Evolutionary conservation across 1,140 invertebrate species (phyloP).

Genomic region (Drosophila kanapiae): DNA sequence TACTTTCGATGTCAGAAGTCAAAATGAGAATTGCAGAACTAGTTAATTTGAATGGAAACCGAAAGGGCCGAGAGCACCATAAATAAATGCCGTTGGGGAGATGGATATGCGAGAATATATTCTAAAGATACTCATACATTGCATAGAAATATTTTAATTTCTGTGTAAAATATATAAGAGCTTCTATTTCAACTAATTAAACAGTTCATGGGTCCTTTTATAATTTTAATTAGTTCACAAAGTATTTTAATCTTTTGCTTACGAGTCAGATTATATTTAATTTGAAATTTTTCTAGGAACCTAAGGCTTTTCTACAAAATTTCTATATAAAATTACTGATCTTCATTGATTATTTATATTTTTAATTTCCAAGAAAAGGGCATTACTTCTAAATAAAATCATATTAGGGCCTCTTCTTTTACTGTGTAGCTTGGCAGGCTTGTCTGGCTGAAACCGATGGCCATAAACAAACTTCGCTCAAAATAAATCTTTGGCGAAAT

Average conservation of each 20-base stretch:
- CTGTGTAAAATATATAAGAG: not conserved
- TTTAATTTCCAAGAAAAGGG: not conserved
- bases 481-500: slow-evolving; percentile 27
- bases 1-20: slow-evolving; percentile 50
- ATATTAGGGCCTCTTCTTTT: not conserved
- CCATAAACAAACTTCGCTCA: slow-evolving; percentile 7
- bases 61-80: not conserved
- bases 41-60: slow-evolving; percentile 38
- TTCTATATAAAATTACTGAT: not conserved
- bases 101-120: not conserved
- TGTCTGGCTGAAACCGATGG: not conserved
- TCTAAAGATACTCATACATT: not conserved
- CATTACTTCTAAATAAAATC: not conserved
- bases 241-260: not conserved
- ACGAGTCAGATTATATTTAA: not conserved
- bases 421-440: not conserved
- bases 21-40: slow-evolving; percentile 54
- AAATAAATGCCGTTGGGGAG: slow-evolving; percentile 22
- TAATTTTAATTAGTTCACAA: too few relatives aligned
- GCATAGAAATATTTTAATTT: not conserved
- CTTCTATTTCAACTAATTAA: not conserved
- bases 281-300: not conserved
- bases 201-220: not conserved
- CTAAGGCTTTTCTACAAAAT: too few relatives aligned
- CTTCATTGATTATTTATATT: not conserved